These are phyloP conservation scores for Neogale vison DNA, from an alignment of 2,113 vertebrate species.

Conservation along the genomic window DNA sequence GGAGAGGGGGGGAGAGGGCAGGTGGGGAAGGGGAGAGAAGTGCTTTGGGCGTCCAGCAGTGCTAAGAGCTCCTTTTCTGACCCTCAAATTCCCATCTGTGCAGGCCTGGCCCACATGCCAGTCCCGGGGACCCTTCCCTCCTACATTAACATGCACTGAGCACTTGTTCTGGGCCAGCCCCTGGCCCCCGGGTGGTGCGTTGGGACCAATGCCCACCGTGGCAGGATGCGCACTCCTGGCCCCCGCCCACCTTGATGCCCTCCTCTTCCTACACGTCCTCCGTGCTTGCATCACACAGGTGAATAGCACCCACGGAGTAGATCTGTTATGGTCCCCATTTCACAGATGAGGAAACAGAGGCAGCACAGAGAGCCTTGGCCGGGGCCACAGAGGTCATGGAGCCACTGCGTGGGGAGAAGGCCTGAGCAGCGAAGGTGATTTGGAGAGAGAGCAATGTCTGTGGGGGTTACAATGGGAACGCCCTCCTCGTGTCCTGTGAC, in stretches of 20 bases:
- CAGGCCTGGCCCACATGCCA: background rate
- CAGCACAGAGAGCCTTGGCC: background rate
- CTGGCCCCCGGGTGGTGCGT: fast-evolving
- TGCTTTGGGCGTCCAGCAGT: background rate
- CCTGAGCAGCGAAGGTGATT: background rate
- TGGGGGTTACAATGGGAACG: fast-evolving
- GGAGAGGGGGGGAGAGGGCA: background rate
- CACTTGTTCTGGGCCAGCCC: fast-evolving
- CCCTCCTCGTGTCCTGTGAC: background rate
- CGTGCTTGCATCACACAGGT: no score
- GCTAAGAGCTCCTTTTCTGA: fast-evolving
- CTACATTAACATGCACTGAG: fast-evolving
- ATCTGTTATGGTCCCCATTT: background rate
- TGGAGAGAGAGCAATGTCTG: background rate
- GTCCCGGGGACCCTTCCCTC: background rate
- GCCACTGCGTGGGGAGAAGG: background rate
- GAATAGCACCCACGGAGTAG: background rate
- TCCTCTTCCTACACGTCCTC: background rate
- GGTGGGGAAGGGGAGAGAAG: background rate
- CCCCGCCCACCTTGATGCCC: background rate
- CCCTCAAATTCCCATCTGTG: background rate
- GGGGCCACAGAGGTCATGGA: background rate
- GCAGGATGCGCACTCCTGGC: fast-evolving
- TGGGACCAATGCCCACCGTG: fast-evolving
- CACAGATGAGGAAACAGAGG: background rate